Evolutionary conservation across 2,797 vertebrate genomes (phyloP).

Genomic region (Petrocephalus schoutedeni): DNA sequence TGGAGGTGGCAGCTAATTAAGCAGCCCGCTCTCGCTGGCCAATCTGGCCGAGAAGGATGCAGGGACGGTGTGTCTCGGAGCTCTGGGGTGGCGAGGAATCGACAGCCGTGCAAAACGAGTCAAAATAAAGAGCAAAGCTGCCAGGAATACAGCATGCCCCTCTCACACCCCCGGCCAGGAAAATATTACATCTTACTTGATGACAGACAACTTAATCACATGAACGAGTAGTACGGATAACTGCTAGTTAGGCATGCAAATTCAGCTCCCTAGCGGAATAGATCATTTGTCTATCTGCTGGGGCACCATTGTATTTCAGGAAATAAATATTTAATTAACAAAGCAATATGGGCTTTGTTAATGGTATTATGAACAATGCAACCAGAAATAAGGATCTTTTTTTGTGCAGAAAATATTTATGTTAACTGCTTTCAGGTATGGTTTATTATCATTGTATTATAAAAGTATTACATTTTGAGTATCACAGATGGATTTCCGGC

Average conservation of each 20-base stretch:
- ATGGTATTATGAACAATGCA: slow-evolving; percentile 17
- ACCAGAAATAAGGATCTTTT: background rate
- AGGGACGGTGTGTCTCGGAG: background rate
- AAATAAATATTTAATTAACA: slow-evolving; percentile 53
- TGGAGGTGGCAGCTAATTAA: background rate
- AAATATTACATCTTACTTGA: slow-evolving; percentile 16
- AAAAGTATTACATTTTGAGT: background rate
- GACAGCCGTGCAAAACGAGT: background rate
- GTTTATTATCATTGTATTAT: background rate
- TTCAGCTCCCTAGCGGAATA: slow-evolving; percentile 45
- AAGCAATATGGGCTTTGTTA: slow-evolving; percentile 46
- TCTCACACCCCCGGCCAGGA: background rate
- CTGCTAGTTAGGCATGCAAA: slow-evolving; percentile 45
- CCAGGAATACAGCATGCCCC: background rate
- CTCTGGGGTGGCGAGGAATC: background rate
- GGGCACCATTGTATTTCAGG: slow-evolving; percentile 41
- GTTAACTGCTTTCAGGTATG: slow-evolving; percentile 29
- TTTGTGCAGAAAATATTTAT: slow-evolving; percentile 37
- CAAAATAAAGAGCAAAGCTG: background rate
- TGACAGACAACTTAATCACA: slow-evolving; percentile 45
- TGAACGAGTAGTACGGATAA: slow-evolving; percentile 53
- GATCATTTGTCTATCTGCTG: slow-evolving; percentile 22
- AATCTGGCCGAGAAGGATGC: background rate
- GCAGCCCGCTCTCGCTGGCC: background rate
- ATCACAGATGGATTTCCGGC: background rate